phyloP scores from a whole-genome alignment of 1,140 invertebrate genomes.

The Macrocentrus cingulum region DNA sequence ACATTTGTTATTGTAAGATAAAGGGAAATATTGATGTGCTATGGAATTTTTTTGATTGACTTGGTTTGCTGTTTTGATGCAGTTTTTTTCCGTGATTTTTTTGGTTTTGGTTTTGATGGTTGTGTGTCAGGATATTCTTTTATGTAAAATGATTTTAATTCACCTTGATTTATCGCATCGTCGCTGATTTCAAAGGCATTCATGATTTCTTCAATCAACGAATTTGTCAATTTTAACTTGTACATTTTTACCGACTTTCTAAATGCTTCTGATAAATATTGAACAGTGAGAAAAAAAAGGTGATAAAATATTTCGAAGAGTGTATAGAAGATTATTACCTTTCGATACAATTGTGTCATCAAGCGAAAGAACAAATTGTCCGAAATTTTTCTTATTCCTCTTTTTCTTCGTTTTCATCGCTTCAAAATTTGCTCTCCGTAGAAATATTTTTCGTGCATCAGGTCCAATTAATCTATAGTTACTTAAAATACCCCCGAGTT shows the following conservation, averaged over 20 bases:
- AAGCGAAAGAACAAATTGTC: slow-evolving; percentile 44
- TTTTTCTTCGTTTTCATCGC: slow-evolving; percentile 53
- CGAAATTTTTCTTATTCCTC: slow-evolving; percentile 52
- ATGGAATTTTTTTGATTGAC: slow-evolving; percentile 25
- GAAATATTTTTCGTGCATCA: slow-evolving; percentile 47
- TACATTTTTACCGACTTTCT: slow-evolving; percentile 37
- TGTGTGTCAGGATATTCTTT: slow-evolving; percentile 49
- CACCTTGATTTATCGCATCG: slow-evolving; percentile 41
- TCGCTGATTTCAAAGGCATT: slow-evolving; percentile 42
- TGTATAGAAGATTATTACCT: no score
- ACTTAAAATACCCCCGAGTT: slow-evolving; percentile 51
- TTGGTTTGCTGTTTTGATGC: slow-evolving; percentile 27
- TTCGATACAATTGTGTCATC: slow-evolving; percentile 31
- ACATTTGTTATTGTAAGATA: neutral
- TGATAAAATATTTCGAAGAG: no score
- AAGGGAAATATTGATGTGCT: slow-evolving; percentile 7
- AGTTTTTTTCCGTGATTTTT: slow-evolving; percentile 27
- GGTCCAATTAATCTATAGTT: slow-evolving; percentile 55
- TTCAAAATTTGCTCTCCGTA: slow-evolving; percentile 54
- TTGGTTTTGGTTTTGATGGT: slow-evolving; percentile 34
- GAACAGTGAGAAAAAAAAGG: no score
- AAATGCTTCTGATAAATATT: slow-evolving; percentile 39
- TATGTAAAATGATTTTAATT: slow-evolving; percentile 49
- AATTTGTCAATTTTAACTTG: slow-evolving; percentile 50
- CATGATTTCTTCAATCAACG: slow-evolving; percentile 45